A percentile compares a stretch with the other conserved stretches of the same genome.
These are phyloP conservation scores for Geophilus truncorum DNA, from an alignment of 2,888 invertebrate species.

Conservation along the genomic window DNA sequence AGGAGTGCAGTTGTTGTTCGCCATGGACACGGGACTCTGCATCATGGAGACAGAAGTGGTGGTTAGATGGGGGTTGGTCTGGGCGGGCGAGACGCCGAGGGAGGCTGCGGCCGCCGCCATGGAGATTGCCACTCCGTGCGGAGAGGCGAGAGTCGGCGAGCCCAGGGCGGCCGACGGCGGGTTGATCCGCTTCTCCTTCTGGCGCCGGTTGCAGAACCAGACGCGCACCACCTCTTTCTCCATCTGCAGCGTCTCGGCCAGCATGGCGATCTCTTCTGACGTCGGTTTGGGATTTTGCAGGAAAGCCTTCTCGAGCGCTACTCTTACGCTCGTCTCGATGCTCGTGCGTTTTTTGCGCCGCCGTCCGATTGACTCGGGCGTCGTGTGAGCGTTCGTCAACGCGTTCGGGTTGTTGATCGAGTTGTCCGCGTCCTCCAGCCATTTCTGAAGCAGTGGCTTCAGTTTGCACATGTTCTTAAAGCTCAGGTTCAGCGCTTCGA, in stretches of 20 bases:
- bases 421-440: conserved; percentile 98
- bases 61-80: conserved; percentile 33
- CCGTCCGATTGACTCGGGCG: conserved; percentile 84
- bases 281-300: conserved; percentile 99
- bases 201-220: conserved; percentile 98
- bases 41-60: conserved; percentile 34
- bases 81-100: conserved; percentile 35
- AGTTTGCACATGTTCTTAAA: conserved; percentile 99
- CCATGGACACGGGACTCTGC: conserved; percentile 33
- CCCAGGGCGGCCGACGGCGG: conserved; percentile 72
- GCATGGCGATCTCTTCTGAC: conserved; percentile 91
- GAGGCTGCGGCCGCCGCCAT: conserved; percentile 38
- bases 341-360: conserved; percentile 99
- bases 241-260: conserved; percentile 93
- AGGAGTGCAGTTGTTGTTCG: conserved; percentile 27
- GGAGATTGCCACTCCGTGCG: conserved; percentile 35
- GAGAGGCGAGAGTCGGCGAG: conserved; percentile 57
- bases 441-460: conserved; percentile 96
- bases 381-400: conserved; percentile 95
- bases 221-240: conserved; percentile 99
- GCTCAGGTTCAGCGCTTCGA: conserved; percentile 97
- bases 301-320: conserved; percentile 96
- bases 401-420: conserved; percentile 93
- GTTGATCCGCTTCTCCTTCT: conserved; percentile 97
- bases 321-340: conserved; percentile 97